Evolutionary conservation across 1,140 invertebrate genomes (phyloP), one percentile per base, ranked within the genome.

Genomic region (Drosophila pandora): DNA sequence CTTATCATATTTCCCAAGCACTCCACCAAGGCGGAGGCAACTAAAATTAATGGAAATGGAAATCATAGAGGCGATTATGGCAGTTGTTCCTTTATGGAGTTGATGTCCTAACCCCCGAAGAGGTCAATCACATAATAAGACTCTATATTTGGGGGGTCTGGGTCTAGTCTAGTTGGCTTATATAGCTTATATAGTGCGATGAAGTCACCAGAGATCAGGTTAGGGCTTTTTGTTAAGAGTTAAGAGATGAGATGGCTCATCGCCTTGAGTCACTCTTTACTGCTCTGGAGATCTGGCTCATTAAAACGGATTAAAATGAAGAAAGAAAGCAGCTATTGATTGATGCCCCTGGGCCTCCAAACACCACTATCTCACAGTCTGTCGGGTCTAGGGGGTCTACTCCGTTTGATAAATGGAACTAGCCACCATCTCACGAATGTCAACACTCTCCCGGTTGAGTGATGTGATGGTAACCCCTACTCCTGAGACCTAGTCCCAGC

Each of bases 111-210:
- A 17, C 17, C 17, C 17, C 17, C 17, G 17, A 17, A 17, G 17
- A 17, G 17, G 17, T 17, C 17, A 17, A 17, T 17, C 17, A 17
- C 17, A 17, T 17, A 17, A 17, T 17, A 17, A 17, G 17, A 17
- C 17, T 17, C 17, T 17, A 17, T 17, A 17, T 17, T 17, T 17
- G 17, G 17, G 17, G n/a, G n/a, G n/a, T n/a, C n/a, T n/a, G n/a
- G n/a, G 17, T 17, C 17, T 17, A 17, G 17, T 17, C 25, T 28
- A 28, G 25, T 28, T 1, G 45, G 34, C 63, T n/a, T n/a, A n/a
- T n/a, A n/a, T n/a, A n/a, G n/a, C n/a, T 52, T 64, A 67, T 67
- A 67, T 64, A 64, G 58, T 30, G 47, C 47, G 59, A 67, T 67
- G 63, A 67, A 64, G 63, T 67, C 63, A 67, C 47, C 22, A 3